Evolutionary conservation across 1,140 invertebrate species (phyloP).

Genomic region (Conus betulinus): DNA sequence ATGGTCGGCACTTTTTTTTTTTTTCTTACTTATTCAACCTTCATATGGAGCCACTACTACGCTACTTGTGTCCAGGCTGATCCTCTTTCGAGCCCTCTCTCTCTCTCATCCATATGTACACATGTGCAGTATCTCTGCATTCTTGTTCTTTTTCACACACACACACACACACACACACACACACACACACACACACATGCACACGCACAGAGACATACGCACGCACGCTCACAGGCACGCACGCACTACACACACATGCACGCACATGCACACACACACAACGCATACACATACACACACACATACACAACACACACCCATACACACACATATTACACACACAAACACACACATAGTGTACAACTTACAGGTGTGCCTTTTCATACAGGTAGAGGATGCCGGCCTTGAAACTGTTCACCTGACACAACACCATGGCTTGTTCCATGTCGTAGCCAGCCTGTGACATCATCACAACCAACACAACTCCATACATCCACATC

Average conservation of each 20-base stretch:
- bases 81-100: too few species aligned
- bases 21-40: too few species aligned
- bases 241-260: not conserved
- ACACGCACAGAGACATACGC: not conserved
- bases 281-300: not conserved
- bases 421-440: conserved; percentile 91
- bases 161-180: not conserved
- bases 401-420: conserved; percentile 88
- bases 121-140: too few species aligned
- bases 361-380: conserved; percentile 88
- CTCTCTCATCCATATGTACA: too few species aligned
- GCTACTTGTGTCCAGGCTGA: too few species aligned
- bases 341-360: not conserved
- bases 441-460: conserved; percentile 85
- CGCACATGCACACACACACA: not conserved
- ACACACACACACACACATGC: not conserved
- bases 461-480: conserved; percentile 6
- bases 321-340: not conserved
- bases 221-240: not conserved
- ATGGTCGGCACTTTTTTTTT: too few species aligned
- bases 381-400: conserved; percentile 91
- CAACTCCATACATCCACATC: not conserved
- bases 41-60: too few species aligned
- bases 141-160: too few species aligned
- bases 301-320: not conserved